These are phyloP conservation scores for Melanotaenia trifasciata DNA, from an alignment of 2,797 vertebrate genomes.

Conservation along the genomic window DNA sequence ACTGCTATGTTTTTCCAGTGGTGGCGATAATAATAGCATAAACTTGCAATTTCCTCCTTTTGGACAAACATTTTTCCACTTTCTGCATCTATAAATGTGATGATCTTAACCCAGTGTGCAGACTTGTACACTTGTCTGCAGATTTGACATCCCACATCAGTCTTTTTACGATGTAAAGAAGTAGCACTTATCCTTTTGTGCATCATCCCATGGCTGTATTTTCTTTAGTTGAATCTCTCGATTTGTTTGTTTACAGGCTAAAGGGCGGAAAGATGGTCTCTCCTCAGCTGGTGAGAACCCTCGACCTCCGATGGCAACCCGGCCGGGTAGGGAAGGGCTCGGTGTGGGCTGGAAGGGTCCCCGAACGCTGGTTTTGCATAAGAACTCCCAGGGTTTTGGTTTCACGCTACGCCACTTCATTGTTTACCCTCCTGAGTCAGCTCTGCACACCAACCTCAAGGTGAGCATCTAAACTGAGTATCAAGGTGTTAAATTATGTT, in stretches of 20 bases:
- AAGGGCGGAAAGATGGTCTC: slow-evolving; percentile 89
- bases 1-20: slow-evolving; percentile 1
- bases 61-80: not conserved
- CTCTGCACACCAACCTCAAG: slow-evolving; percentile 89
- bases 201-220: not conserved
- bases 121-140: not conserved
- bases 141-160: not conserved
- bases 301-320: slow-evolving; percentile 82
- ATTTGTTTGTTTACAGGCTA: slow-evolving; percentile 76
- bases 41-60: not conserved
- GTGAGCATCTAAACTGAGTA: slow-evolving; percentile 69
- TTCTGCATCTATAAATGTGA: not conserved
- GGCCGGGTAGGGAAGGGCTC: slow-evolving; percentile 79
- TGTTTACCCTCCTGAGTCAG: slow-evolving; percentile 95
- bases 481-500: not conserved
- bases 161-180: too few species aligned
- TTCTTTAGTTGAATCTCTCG: slow-evolving; percentile 9
- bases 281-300: slow-evolving; percentile 85
- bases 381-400: slow-evolving; percentile 93
- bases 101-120: not conserved
- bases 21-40: slow-evolving; percentile 24
- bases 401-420: slow-evolving; percentile 98
- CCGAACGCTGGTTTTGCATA: slow-evolving; percentile 90
- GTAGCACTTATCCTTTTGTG: too few species aligned
- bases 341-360: slow-evolving; percentile 89